Evolutionary conservation across 2,113 vertebrate species (phyloP), one percentile per base, ranked within the genome.

Genomic region (Polypterus bichir): DNA sequence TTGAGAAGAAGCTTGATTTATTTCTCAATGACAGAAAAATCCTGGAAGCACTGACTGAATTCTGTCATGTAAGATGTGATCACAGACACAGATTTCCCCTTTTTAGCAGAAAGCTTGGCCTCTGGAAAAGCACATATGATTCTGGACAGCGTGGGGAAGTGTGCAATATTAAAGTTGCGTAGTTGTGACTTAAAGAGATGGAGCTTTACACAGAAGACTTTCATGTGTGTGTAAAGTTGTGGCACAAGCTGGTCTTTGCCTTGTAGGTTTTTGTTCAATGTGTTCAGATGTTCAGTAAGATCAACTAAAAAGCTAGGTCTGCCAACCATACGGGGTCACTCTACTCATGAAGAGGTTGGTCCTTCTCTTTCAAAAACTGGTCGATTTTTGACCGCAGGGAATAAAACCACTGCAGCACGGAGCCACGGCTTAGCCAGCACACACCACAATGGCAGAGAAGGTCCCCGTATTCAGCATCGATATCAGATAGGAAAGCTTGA

Each of bases 311-410:
- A 3, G 60, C 51, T 48, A 66, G 58, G 64, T 69, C 64, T 62
- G 67, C 67, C 64, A 69, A 57, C 59, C 58, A 67, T 54, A 67
- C 44, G 62, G 65, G 61, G 65, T 67, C 61, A 62, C 44, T 66
- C 54, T 58, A 52, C 54, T 66, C 61, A 61, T 64, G 58, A 60
- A 64, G 61, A 67, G 62, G 62, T 67, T 48, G 47, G 60, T 54
- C 8, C 60, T 58, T 62, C 5, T 65, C 60, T 62, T 69, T 62
- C 10, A 48, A 59, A 45, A 66, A 59, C 58, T 46, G 57, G 44
- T 54, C 44, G 9, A 48, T 55, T 8, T 59, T 2, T 47, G 44
- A 8, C 60, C 52, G 60, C 54, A 60, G 72, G 47, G 59, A 73
- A 57, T 57, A 53, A 6, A 73, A 74, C 59, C 27, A 27, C 27